These are phyloP conservation scores for Nemopilema nomurai DNA, from an alignment of 30 jellyfish, hydroid and myxozoan species.

Conservation along the genomic window DNA sequence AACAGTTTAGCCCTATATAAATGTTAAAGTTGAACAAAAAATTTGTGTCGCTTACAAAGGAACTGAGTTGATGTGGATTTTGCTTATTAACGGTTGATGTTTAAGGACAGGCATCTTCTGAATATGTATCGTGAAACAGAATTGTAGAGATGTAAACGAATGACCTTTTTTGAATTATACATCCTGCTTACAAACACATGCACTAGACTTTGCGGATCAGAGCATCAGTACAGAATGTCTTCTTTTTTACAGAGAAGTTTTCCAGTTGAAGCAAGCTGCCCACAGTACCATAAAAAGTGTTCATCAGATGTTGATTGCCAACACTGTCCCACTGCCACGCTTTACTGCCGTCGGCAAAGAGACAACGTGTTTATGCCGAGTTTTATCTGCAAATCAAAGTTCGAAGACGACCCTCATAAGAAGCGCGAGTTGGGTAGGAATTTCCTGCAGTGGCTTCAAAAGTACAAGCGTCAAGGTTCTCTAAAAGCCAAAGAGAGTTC, in stretches of 20 bases:
- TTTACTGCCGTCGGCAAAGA: slow-evolving; percentile 3
- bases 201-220: no score
- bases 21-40: no score
- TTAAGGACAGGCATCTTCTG: no score
- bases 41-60: no score
- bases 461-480: neutral
- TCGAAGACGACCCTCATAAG: slow-evolving; percentile 30
- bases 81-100: no score
- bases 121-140: no score
- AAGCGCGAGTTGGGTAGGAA: neutral
- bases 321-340: neutral
- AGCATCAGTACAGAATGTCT: no score
- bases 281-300: slow-evolving; percentile 11
- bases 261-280: slow-evolving; percentile 18
- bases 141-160: no score
- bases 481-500: neutral
- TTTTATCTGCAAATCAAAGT: slow-evolving; percentile 1
- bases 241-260: slow-evolving; percentile 4
- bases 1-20: no score
- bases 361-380: neutral
- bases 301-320: slow-evolving; percentile 7
- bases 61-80: no score
- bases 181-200: no score
- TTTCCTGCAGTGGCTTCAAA: neutral
- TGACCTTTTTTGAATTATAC: no score